Evolutionary conservation across 2,888 invertebrate species (phyloP), one percentile per base, ranked within the genome.

Genomic region (Andrena fulva): DNA sequence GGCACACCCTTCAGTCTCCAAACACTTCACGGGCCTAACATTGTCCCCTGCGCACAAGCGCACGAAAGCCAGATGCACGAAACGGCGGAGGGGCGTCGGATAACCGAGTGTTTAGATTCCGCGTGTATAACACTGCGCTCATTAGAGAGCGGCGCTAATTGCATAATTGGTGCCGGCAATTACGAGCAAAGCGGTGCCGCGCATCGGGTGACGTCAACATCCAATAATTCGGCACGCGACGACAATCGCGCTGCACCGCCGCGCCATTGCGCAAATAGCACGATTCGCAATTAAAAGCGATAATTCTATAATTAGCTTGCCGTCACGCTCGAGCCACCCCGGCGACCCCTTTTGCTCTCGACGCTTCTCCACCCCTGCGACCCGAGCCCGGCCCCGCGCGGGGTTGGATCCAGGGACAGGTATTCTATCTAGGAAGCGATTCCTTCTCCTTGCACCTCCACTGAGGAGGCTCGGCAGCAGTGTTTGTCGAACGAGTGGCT

Each of bases 211-310:
- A 93, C 93, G 92, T 93, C 92, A 93, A 85, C 91, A 86, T 90
- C 85, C 89, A 93, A 93, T 93, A 93, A 93, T 93, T 93, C 86
- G 93, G 92, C 93, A 93, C 92, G 93, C 93, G 93, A 93, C 93
- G 91, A 89, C 90, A 90, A 91, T 92, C 90, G 91, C 89, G 86
- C 89, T 76, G 67, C 70, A 86, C 80, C 75, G 84, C 84, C 85
- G 77, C 83, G 86, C 85, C 87, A 81, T 90, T 88, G 89, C 90
- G 90, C 89, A 90, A 91, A 89, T 89, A 86, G 86, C 91, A 87
- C 87, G 90, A 90, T 90, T 90, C 89, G 84, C 92, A 92, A 93
- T 92, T 93, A 92, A 92, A 92, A 85, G 87, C 87, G 91, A 90
- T 92, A 92, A 92, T 92, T 90, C 84, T 80, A 84, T 91, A 92